A percentile compares a stretch with the other conserved stretches of the same genome.
These are phyloP conservation scores for Calidris pugnax DNA, from an alignment of 2,113 vertebrate genomes.

Conservation along the genomic window DNA sequence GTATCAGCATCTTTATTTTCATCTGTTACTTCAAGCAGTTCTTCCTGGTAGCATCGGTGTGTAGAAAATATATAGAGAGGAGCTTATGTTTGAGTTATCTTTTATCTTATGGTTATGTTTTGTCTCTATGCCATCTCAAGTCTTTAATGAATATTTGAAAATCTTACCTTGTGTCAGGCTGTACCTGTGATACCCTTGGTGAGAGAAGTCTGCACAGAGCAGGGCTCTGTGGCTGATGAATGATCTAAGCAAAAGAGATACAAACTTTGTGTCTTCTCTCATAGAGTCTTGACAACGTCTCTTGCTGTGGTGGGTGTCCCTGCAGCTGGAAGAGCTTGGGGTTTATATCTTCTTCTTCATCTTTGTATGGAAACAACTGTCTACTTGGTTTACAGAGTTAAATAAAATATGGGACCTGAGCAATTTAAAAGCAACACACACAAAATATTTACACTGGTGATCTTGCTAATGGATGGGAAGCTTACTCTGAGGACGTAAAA, in stretches of 20 bases:
- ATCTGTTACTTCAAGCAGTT: not conserved
- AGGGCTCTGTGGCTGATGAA: not conserved
- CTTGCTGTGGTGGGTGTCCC: not conserved
- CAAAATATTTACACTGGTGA: not conserved
- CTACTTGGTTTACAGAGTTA: not conserved
- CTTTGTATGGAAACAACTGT: not conserved
- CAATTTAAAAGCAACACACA: not conserved
- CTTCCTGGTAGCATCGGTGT: not conserved
- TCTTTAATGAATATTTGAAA: not conserved
- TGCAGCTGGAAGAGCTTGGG: not conserved
- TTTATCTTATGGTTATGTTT: not conserved
- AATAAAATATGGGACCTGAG: not conserved
- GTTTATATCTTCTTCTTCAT: not conserved
- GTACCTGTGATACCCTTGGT: not conserved
- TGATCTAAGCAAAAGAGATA: not conserved
- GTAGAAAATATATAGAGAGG: not conserved
- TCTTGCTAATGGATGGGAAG: not conserved
- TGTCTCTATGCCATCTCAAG: not conserved
- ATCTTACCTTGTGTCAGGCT: not conserved
- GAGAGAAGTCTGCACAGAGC: not conserved
- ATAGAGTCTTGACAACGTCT: not conserved
- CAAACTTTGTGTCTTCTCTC: not conserved
- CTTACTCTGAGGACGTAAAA: not conserved
- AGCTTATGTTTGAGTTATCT: not conserved
- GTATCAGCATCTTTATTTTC: not conserved